Conservation (phyloP, 64 coral and sea anemone genomes). For the Acropora yongei region DNA sequence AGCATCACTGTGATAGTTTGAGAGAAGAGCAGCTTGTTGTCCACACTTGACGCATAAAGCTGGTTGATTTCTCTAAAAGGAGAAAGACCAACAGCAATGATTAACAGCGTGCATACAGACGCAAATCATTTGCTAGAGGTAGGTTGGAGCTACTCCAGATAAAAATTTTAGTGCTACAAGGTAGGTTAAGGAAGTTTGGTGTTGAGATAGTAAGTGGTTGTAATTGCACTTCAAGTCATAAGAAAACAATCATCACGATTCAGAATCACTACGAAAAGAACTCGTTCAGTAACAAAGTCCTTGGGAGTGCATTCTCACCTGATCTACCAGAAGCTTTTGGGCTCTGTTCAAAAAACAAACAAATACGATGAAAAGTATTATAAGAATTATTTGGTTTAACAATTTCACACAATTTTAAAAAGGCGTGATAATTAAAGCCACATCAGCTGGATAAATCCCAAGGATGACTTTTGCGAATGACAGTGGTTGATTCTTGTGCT, state of each 20-base stretch:
- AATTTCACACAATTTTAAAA: too few species aligned
- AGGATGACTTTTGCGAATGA: too few species aligned
- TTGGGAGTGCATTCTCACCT: background rate
- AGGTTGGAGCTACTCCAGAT: too few species aligned
- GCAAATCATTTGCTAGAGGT: background rate
- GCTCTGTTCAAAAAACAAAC: background rate
- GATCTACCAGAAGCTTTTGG: slow-evolving; percentile 14
- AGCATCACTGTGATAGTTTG: slow-evolving; percentile 71
- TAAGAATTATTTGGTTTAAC: too few species aligned
- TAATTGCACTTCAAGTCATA: too few species aligned
- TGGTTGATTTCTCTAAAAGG: slow-evolving; percentile 58
- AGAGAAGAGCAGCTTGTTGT: slow-evolving; percentile 75
- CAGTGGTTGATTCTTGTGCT: too few species aligned
- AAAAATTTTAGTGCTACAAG: too few species aligned
- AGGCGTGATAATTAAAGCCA: too few species aligned
- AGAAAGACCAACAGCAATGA: background rate
- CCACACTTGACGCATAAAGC: slow-evolving; percentile 89
- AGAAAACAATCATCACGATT: too few species aligned
- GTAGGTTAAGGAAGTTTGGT: too few species aligned
- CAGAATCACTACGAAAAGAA: background rate
- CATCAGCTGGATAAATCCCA: too few species aligned
- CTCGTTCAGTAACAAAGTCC: background rate
- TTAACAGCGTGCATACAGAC: background rate
- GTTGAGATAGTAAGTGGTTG: too few species aligned
- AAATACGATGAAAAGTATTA: background rate